Evolutionary conservation across 2,888 invertebrate species (phyloP).

Genomic region (Drosophila paucipuncta): DNA sequence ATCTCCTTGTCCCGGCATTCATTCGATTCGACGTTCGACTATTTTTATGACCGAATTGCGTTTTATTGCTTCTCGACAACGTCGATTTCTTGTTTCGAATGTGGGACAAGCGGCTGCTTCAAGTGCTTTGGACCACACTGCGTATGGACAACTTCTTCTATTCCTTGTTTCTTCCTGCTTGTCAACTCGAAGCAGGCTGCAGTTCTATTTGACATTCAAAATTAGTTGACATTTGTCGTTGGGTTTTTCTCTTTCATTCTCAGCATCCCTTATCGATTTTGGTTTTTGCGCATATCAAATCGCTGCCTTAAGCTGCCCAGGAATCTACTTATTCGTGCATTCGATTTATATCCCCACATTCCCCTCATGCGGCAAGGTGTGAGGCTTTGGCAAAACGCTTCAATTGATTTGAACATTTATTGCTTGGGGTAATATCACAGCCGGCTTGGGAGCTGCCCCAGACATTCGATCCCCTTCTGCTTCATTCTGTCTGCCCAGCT

Average conservation of each 20-base stretch:
- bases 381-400: constrained; percentile 77
- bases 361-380: constrained; percentile 40
- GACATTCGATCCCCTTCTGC: constrained; percentile 37
- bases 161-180: background rate
- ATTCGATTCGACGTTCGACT: constrained; percentile 68
- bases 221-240: constrained; percentile 70
- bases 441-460: constrained; percentile 55
- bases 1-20: constrained; percentile 40
- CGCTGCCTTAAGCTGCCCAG: constrained; percentile 67
- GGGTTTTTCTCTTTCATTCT: constrained; percentile 11
- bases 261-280: constrained; percentile 71
- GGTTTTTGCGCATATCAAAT: constrained; percentile 62
- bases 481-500: constrained; percentile 10
- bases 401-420: constrained; percentile 82
- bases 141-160: constrained; percentile 38
- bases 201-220: constrained; percentile 64
- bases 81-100: constrained; percentile 46
- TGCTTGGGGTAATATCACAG: constrained; percentile 72
- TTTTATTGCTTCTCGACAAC: constrained; percentile 73
- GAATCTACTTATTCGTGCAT: constrained; percentile 58
- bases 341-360: constrained; percentile 46
- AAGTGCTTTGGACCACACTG: constrained; percentile 30
- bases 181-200: constrained; percentile 15
- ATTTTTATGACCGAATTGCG: constrained; percentile 82
- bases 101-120: constrained; percentile 40